These are phyloP conservation scores for Puffinus mauretanicus DNA, from an alignment of 2,113 vertebrate genomes.

Conservation along the genomic window DNA sequence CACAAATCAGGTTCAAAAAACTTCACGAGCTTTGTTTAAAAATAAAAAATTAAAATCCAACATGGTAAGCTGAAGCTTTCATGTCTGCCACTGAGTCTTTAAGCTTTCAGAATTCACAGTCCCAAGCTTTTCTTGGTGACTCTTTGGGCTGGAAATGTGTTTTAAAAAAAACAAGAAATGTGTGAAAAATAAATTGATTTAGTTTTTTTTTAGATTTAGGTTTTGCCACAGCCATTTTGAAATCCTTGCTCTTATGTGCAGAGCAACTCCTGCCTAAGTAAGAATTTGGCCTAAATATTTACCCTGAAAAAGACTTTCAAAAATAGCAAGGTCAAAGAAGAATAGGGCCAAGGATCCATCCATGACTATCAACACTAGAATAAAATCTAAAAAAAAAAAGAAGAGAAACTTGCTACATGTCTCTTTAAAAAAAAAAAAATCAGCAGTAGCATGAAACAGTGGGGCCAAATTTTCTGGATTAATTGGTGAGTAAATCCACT, in stretches of 20 bases:
- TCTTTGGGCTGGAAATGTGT: not conserved
- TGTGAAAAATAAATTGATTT: not conserved
- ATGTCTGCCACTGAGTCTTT: not conserved
- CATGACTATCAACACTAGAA: not conserved
- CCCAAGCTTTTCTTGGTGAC: not conserved
- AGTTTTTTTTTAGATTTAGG: not conserved
- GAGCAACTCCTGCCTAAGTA: not conserved
- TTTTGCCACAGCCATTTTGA: not conserved
- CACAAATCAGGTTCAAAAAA: not conserved
- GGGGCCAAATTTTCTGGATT: not conserved
- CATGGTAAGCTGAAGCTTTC: not conserved
- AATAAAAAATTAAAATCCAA: not conserved
- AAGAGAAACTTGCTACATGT: not conserved
- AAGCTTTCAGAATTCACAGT: not conserved
- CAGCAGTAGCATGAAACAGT: not conserved
- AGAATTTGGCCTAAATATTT: conserved; percentile 27
- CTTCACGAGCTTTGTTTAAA: not conserved
- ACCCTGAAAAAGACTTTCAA: conserved; percentile 25
- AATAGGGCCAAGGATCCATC: conserved; percentile 38
- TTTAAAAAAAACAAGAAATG: not conserved
- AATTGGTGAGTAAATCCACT: not conserved
- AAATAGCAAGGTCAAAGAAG: conserved; percentile 41
- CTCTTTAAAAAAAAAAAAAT: not conserved
- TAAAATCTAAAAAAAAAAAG: not conserved
- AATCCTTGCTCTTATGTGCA: not conserved